Conservation (phyloP, 2,797 vertebrate genomes). For the Lophotriccus pileatus region DNA sequence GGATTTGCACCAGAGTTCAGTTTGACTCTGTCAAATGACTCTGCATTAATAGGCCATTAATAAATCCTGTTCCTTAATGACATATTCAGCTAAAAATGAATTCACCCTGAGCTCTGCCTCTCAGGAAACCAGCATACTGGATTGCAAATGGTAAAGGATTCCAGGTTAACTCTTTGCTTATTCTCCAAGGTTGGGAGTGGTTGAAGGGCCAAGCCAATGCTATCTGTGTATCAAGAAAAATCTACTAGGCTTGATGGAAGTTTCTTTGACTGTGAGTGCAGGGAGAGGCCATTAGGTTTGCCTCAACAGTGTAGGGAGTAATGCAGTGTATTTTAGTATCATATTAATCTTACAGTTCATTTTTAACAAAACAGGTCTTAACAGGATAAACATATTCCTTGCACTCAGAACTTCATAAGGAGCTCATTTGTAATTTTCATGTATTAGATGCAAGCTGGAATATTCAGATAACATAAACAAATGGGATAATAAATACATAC, state of each 20-base stretch:
- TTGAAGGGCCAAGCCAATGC: background rate
- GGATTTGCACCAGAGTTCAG: background rate
- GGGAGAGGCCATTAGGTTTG: background rate
- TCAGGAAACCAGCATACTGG: conserved; percentile 29
- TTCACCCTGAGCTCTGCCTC: conserved; percentile 49
- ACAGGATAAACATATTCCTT: background rate
- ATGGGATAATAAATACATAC: background rate
- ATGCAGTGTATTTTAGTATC: background rate
- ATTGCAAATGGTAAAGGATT: conserved; percentile 33
- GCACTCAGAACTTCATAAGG: background rate
- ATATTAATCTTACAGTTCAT: background rate
- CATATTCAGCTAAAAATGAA: conserved; percentile 68
- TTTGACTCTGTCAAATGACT: conserved; percentile 22
- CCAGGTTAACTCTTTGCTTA: conserved; percentile 30
- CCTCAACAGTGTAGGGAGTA: background rate
- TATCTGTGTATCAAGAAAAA: background rate
- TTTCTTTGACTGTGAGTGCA: background rate
- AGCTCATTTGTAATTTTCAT: background rate
- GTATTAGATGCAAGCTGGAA: background rate
- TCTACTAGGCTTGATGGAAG: background rate
- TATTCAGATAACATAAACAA: background rate
- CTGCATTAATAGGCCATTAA: conserved; percentile 70
- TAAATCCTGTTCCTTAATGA: conserved; percentile 74
- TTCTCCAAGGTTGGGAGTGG: background rate
- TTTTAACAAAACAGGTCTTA: background rate